Conservation (phyloP, 2,113 vertebrate species). For the Odontophorus gujanensis region DNA sequence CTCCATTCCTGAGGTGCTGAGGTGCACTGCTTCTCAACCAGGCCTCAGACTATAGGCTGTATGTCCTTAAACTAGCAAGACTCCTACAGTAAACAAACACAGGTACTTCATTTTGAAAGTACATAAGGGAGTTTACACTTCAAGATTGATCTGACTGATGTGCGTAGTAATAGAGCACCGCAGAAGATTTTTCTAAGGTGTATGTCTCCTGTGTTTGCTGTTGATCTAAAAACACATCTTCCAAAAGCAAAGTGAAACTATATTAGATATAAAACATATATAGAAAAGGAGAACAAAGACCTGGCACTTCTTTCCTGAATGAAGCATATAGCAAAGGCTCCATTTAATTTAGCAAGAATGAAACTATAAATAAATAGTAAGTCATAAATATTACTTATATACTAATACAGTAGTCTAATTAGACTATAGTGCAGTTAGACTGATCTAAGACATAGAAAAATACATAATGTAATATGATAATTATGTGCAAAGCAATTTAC, state of each 20-base stretch:
- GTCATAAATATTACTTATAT: constrained; percentile 10
- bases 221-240: background rate
- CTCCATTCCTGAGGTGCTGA: background rate
- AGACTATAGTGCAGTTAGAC: background rate
- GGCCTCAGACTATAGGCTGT: background rate
- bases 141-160: background rate
- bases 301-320: background rate
- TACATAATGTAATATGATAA: background rate
- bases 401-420: background rate
- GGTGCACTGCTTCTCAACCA: background rate
- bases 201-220: background rate
- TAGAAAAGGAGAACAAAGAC: constrained; percentile 15
- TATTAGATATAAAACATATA: background rate
- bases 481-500: background rate
- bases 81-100: background rate
- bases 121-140: background rate
- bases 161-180: background rate
- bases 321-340: background rate
- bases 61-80: background rate
- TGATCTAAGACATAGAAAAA: background rate
- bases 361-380: constrained; percentile 26
- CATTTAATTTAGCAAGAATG: background rate
- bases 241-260: background rate
- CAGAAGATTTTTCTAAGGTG: background rate
- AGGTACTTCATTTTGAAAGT: background rate